phyloP scores from a whole-genome alignment of 2,888 invertebrate genomes.

The Epicampocera succincta region DNA sequence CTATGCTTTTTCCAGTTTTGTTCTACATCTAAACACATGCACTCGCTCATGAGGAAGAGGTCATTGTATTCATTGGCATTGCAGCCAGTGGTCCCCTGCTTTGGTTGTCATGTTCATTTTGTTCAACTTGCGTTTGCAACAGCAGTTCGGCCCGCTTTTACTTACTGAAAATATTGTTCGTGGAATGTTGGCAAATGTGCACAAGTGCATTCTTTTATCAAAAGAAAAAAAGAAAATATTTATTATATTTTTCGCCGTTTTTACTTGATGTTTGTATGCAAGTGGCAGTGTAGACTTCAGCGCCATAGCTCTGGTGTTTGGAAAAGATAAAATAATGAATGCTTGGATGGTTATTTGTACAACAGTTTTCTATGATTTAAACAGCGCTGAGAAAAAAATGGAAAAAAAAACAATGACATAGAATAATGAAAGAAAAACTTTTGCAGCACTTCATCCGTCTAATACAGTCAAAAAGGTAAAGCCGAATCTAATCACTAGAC shows the following conservation, averaged over 20 bases:
- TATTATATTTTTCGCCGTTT: slow-evolving; percentile 33
- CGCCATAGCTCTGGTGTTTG: slow-evolving; percentile 3
- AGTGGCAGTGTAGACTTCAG: background rate
- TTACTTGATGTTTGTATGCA: background rate
- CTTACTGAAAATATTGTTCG: slow-evolving; percentile 9
- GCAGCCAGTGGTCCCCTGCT: slow-evolving; percentile 49
- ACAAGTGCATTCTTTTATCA: slow-evolving; percentile 8
- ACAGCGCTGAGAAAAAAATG: background rate
- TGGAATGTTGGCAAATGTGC: slow-evolving; percentile 8
- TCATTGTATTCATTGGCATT: slow-evolving; percentile 56
- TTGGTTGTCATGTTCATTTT: slow-evolving; percentile 44
- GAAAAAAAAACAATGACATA: too few relatives aligned
- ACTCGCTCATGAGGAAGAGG: slow-evolving; percentile 45
- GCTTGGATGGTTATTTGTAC: slow-evolving; percentile 22
- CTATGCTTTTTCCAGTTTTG: slow-evolving; percentile 42
- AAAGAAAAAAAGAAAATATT: background rate
- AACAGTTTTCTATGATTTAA: slow-evolving; percentile 3
- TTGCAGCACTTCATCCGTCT: too few relatives aligned
- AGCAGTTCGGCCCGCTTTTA: background rate
- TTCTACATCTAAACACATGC: slow-evolving; percentile 47
- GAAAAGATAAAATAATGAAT: slow-evolving; percentile 22
- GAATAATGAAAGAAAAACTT: too few relatives aligned
- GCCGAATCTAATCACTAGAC: too few relatives aligned
- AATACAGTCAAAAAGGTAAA: too few relatives aligned
- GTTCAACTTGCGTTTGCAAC: slow-evolving; percentile 27